Base-by-base conservation (phyloP, 2,113 vertebrate species). In the Sylvilagus bachmani region DNA sequence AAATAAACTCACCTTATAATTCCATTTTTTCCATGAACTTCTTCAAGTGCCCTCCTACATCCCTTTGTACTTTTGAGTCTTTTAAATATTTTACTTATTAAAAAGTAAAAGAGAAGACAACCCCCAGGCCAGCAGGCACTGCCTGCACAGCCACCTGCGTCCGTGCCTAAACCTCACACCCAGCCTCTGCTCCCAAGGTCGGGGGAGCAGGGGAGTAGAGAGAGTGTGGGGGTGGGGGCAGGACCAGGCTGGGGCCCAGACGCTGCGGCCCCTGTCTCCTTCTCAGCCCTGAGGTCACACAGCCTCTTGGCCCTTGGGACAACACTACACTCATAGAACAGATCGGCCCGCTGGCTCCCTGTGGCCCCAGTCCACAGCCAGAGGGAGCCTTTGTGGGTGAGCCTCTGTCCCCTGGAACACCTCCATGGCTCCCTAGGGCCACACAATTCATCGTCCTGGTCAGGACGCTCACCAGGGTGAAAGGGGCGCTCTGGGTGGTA, bases 41-140 rank as follows among this genome's bases (percentile, higher is more conserved):
- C 44, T 44, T 44, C 44, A 44, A 44, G 44, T 44, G 44, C 44
- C 44, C 44, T 44, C 6, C 44, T 44, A 27, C 55, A 55, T 5
- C 21, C 73, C n/a, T 90, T 90, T 70, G 86, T 66, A 83, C 49
- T 55, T 81, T 24, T 22, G n/a, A 67, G n/a, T 29, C 31, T 64
- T 84, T 44, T 49, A 92, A 73, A 77, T 82, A 38, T 62, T 16
- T 78, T 31, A 70, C 38, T 11, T 62, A 12, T 73, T 92, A 58
- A 87, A 86, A 91, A 80, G 44, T 77, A 70, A 86, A 71, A 31
- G 9, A 64, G 9, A n/a, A 79, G 36, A 53, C 53, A 77, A 31
- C 44, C 17, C n/a, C 25, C 53, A 64, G 5, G 78, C 70, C 51
- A 61, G 17, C 6, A 14, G 81, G n/a, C 27, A 74, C 12, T 3